These are phyloP conservation scores for Montipora cactus DNA, from an alignment of 64 coral and sea anemone genomes.

Conservation along the genomic window DNA sequence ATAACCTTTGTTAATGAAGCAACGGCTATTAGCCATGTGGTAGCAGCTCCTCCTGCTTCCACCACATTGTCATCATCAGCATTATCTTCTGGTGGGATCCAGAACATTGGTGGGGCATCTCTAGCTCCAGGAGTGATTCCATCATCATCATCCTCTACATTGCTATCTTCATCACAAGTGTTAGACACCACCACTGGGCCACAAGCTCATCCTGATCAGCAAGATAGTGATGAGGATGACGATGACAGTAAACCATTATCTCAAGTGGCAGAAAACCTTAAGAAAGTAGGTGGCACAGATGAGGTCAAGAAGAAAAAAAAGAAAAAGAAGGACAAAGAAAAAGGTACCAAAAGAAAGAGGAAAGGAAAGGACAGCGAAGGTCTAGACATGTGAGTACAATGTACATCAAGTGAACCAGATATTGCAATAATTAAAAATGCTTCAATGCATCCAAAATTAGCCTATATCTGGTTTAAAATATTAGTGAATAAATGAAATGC, in stretches of 20 bases:
- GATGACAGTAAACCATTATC: slow-evolving; percentile 63
- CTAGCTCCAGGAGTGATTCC: not conserved
- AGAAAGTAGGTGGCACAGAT: slow-evolving; percentile 23
- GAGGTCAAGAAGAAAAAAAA: slow-evolving; percentile 67
- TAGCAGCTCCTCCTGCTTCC: slow-evolving; percentile 27
- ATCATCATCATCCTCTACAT: not conserved
- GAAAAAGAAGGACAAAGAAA: slow-evolving; percentile 80
- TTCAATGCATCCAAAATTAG: not conserved
- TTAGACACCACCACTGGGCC: not conserved
- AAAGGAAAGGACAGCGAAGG: slow-evolving; percentile 44
- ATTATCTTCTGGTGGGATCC: not conserved
- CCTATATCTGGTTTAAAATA: not conserved
- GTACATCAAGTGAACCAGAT: too few species aligned
- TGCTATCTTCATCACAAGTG: slow-evolving; percentile 2
- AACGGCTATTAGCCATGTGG: slow-evolving; percentile 60
- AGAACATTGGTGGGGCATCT: not conserved
- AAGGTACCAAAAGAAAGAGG: slow-evolving; percentile 68
- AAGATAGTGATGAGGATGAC: slow-evolving; percentile 46
- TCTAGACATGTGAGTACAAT: slow-evolving; percentile 45
- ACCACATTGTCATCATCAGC: not conserved
- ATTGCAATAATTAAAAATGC: not conserved
- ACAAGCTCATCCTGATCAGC: not conserved
- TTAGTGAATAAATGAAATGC: too few species aligned
- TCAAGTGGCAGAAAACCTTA: slow-evolving; percentile 49
- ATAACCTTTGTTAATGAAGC: slow-evolving; percentile 77